Conservation (phyloP, 64 coral and sea anemone species). For the Trachythela sp. region DNA sequence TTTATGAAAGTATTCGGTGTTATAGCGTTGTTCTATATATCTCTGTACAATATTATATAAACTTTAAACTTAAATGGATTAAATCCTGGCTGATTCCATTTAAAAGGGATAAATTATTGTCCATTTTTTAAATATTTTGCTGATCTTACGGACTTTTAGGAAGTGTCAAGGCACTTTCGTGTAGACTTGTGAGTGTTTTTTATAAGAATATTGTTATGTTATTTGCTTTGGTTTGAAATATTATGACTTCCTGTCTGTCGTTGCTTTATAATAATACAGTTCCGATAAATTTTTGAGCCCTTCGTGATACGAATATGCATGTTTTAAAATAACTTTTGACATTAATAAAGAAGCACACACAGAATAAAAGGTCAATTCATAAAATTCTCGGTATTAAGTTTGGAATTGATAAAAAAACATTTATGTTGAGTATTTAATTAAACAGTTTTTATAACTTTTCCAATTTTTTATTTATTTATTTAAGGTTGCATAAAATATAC, state of each 20-base stretch:
- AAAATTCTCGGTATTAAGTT: background rate
- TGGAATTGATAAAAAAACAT: too few species aligned
- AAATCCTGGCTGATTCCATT: background rate
- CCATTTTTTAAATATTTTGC: background rate
- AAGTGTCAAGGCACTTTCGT: background rate
- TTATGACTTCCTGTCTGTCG: too few species aligned
- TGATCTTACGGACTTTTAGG: background rate
- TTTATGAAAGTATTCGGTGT: background rate
- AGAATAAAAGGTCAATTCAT: background rate
- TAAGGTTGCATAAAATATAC: too few species aligned
- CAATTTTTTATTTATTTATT: too few species aligned
- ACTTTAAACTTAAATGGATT: background rate
- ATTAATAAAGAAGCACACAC: background rate
- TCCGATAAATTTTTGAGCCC: too few species aligned
- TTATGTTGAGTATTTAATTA: too few species aligned
- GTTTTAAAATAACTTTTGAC: background rate
- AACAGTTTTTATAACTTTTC: too few species aligned
- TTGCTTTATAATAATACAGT: too few species aligned
- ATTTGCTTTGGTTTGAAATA: background rate
- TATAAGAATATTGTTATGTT: background rate
- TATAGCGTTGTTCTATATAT: background rate
- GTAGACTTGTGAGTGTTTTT: background rate
- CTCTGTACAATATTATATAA: background rate
- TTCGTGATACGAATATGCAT: background rate
- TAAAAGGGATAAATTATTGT: background rate